Conservation (phyloP, 2,888 invertebrate species). For the Hypomecis punctinalis region DNA sequence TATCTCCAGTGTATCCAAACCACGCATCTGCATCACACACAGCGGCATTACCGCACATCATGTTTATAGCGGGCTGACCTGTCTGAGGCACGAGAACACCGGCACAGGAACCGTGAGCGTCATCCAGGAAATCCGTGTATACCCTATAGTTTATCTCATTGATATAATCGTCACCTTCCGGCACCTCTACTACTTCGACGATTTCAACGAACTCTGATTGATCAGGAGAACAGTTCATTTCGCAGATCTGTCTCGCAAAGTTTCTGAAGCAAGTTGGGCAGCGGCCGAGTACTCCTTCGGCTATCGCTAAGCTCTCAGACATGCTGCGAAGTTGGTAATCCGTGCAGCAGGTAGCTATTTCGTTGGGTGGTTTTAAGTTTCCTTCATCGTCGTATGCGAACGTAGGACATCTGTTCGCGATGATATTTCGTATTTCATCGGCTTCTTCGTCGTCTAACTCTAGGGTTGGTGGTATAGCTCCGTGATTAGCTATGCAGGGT, state of each 20-base stretch:
- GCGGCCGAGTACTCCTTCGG: slow-evolving; percentile 88
- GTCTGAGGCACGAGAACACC: slow-evolving; percentile 91
- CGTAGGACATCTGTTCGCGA: slow-evolving; percentile 87
- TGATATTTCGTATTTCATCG: slow-evolving; percentile 58
- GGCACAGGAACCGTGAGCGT: slow-evolving; percentile 91
- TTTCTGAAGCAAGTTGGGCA: slow-evolving; percentile 94
- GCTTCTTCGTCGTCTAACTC: slow-evolving; percentile 65
- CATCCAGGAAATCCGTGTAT: slow-evolving; percentile 85
- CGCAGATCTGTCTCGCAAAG: slow-evolving; percentile 90
- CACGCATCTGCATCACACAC: slow-evolving; percentile 87
- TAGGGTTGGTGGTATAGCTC: slow-evolving; percentile 53
- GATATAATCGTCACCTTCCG: slow-evolving; percentile 66
- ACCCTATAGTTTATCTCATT: slow-evolving; percentile 81
- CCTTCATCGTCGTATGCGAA: slow-evolving; percentile 74
- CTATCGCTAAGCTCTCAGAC: slow-evolving; percentile 83
- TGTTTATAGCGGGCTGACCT: slow-evolving; percentile 89
- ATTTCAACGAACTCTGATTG: slow-evolving; percentile 84
- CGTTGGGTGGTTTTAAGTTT: slow-evolving; percentile 56
- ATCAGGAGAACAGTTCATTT: slow-evolving; percentile 91
- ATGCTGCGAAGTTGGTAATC: slow-evolving; percentile 79
- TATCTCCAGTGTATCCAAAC: slow-evolving; percentile 87
- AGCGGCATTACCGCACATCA: slow-evolving; percentile 90
- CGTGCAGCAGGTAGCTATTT: slow-evolving; percentile 87
- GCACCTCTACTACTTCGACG: slow-evolving; percentile 39
- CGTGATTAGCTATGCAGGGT: slow-evolving; percentile 57